phyloP scores from a whole-genome alignment of 1,140 invertebrate genomes.

The Thereuonema tuberculata region DNA sequence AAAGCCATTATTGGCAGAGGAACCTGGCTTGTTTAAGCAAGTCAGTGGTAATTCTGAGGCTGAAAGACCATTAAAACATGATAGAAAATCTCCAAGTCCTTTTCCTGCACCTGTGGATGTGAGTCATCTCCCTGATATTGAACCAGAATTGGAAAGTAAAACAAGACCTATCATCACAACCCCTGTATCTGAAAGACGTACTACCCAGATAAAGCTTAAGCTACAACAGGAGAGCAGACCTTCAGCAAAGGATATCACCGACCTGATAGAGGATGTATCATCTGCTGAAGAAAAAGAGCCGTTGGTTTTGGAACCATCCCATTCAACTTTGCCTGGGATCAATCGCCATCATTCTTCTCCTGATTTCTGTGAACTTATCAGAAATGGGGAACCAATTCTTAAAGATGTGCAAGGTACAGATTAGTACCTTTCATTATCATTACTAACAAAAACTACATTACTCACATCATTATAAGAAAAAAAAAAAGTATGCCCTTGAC shows the following conservation, averaged over 20 bases:
- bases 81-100: constrained; percentile 1
- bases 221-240: background rate
- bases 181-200: background rate
- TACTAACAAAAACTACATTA: too few species aligned
- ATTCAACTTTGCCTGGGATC: background rate
- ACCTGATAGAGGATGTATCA: background rate
- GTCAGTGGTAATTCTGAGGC: too few species aligned
- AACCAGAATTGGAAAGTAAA: background rate
- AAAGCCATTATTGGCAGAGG: too few species aligned
- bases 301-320: background rate
- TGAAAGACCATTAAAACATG: too few species aligned
- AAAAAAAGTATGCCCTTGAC: too few species aligned
- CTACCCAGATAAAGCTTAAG: background rate
- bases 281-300: background rate
- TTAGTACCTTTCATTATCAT: background rate
- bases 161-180: background rate
- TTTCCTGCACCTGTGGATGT: background rate
- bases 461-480: too few species aligned
- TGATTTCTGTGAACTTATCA: background rate
- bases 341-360: background rate
- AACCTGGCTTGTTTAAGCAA: too few species aligned
- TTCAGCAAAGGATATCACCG: background rate
- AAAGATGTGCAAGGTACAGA: background rate
- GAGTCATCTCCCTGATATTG: background rate
- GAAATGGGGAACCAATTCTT: background rate